Evolutionary conservation across 37 sponge, comb jelly and placozoan species (phyloP).

Genomic region (Halisarca cf. caerulea): DNA sequence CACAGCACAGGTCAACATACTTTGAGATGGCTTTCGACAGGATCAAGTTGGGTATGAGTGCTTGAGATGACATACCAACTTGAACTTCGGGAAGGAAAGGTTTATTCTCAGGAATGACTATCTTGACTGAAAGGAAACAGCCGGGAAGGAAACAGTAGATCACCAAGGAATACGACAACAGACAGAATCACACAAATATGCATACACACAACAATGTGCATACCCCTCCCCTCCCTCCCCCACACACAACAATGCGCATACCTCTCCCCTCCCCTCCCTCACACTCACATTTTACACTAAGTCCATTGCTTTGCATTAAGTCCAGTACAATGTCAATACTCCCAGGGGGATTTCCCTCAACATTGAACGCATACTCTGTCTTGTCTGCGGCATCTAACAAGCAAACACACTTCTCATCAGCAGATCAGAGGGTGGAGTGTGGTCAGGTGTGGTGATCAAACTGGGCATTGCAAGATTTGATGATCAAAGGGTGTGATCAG

Average conservation of each 20-base stretch:
- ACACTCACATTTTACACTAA: constrained; percentile 7
- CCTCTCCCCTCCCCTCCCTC: no score
- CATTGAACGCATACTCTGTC: constrained; percentile 29
- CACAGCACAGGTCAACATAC: neutral
- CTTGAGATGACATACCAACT: neutral
- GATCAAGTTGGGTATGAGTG: neutral
- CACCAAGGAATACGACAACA: neutral
- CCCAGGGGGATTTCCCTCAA: constrained; percentile 25
- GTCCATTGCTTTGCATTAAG: neutral
- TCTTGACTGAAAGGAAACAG: neutral
- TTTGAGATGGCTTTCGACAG: neutral
- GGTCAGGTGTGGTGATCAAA: no score
- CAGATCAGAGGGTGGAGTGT: no score
- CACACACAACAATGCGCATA: no score
- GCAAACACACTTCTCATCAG: neutral
- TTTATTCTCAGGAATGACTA: neutral
- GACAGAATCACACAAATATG: no score
- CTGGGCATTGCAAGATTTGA: no score
- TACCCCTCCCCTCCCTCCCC: no score
- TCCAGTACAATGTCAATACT: constrained; percentile 14
- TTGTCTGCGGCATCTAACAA: neutral
- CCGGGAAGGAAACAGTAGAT: neutral
- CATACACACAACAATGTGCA: no score
- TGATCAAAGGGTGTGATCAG: no score
- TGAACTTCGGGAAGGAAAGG: constrained; percentile 9